These are phyloP conservation scores for Cladopsammia gracilis DNA, from an alignment of 64 coral and sea anemone species.

Conservation along the genomic window DNA sequence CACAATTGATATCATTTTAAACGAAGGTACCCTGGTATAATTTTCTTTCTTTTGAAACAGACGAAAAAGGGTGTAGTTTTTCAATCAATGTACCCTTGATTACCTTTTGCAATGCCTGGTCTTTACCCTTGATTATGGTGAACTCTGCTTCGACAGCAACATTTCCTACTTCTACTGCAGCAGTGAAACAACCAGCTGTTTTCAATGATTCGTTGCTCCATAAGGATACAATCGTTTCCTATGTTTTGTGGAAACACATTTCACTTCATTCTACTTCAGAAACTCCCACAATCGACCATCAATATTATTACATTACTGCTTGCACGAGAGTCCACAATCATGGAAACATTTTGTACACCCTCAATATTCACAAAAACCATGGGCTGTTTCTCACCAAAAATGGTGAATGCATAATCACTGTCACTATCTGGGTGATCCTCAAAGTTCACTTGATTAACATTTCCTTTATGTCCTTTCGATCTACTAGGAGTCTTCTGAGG, in stretches of 20 bases:
- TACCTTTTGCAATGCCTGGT: conserved; percentile 16
- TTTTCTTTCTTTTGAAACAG: too few relatives aligned
- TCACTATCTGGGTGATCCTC: conserved; percentile 6
- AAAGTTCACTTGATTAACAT: neutral
- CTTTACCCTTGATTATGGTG: conserved; percentile 37
- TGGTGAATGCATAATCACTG: conserved; percentile 37
- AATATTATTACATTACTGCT: conserved; percentile 73
- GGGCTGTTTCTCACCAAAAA: conserved; percentile 9
- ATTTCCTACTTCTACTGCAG: conserved; percentile 3
- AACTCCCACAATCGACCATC: conserved; percentile 57
- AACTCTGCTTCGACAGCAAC: conserved; percentile 45
- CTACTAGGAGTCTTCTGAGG: neutral
- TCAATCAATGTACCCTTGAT: too few relatives aligned
- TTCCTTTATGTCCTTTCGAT: neutral
- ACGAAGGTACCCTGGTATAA: too few relatives aligned
- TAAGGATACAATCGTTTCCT: conserved; percentile 36
- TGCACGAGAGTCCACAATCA: conserved; percentile 56
- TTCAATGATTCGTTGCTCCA: conserved; percentile 32
- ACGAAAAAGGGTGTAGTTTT: too few relatives aligned
- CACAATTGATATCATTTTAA: too few relatives aligned
- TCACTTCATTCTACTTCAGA: conserved; percentile 65
- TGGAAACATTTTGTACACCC: conserved; percentile 35
- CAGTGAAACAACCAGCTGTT: conserved; percentile 36
- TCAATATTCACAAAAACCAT: conserved; percentile 26
- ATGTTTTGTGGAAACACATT: conserved; percentile 54